Evolutionary conservation across 2,797 vertebrate species (phyloP), one percentile per base, ranked within the genome.

Genomic region (Thamnophis elegans): DNA sequence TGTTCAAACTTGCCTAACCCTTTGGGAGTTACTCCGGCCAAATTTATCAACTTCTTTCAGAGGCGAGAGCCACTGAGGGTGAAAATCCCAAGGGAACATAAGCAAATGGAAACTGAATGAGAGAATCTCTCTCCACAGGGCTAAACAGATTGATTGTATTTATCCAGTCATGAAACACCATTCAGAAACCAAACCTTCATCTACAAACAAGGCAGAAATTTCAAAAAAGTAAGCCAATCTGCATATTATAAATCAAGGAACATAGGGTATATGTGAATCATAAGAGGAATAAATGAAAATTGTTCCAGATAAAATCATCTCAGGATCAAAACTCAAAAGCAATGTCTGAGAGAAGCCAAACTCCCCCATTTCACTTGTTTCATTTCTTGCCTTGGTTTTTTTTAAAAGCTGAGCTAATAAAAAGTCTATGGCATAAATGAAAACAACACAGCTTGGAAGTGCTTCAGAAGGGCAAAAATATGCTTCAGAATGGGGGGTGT

Each of bases 21-120:
- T 89, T 87, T 82, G 78, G 82, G 93, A 92, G 78, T 91, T 90
- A 7, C 26, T 22, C 86, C 36, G 60, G 58, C 85, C 92, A 51
- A 18, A 32, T 51, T 90, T 93, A 26, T 1, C 85, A 94, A 92
- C 93, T 94, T 78, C 90, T 47, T 96, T 94, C 58, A 82, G 85
- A 0, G 0, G 54, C 78, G 4, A 5, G 92, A 89, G 28, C 56
- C 85, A 93, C 92, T 10, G 16, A 88, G 90, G 36, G 93, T 51
- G 92, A 87, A 89, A 78, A 59, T 51, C 62, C 78, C 2, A 86
- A 82, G 25, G 90, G 25, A 16, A 62, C 93, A 90, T 90, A 90
- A 87, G 73, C 89, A 14, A 47, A 62, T 18, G 54, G 26, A 88
- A 78, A 78, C 16, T 47, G 9, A 22, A 51, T 59, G 22, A 10